A percentile compares a stretch with the other conserved stretches of the same genome.
phyloP scores from a whole-genome alignment of 2,888 invertebrate species.

The Eristalinus sepulchralis region DNA sequence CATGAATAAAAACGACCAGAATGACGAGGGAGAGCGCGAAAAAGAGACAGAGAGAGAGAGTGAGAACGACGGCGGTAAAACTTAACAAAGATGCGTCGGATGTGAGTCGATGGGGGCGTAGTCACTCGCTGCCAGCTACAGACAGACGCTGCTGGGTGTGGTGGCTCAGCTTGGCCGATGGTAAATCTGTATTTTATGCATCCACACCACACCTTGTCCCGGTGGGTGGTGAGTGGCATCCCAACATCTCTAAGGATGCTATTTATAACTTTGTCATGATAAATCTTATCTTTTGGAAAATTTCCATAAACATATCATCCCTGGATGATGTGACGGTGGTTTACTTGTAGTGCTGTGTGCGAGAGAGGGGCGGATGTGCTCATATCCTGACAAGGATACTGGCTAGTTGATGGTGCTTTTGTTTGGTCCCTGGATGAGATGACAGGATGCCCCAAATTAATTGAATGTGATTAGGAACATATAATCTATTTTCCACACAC shows the following conservation, averaged over 20 bases:
- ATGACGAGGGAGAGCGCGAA: constrained; percentile 52
- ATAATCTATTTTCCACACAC: constrained; percentile 51
- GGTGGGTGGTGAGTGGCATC: constrained; percentile 29
- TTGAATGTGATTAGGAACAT: constrained; percentile 65
- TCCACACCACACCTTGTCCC: constrained; percentile 44
- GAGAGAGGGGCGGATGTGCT: neutral
- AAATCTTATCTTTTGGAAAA: constrained; percentile 71
- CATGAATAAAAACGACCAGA: constrained; percentile 63
- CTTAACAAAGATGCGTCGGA: constrained; percentile 58
- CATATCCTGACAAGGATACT: constrained; percentile 44
- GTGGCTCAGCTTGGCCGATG: constrained; percentile 13
- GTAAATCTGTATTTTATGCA: constrained; percentile 69
- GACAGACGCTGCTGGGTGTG: neutral
- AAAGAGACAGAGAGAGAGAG: too few species aligned
- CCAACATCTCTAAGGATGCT: constrained; percentile 62
- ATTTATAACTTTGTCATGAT: constrained; percentile 70
- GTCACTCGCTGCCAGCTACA: neutral
- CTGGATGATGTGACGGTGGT: constrained; percentile 5
- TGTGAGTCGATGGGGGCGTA: neutral
- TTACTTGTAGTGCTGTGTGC: neutral
- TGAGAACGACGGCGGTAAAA: constrained; percentile 18
- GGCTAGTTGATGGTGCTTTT: constrained; percentile 43
- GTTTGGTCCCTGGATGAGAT: constrained; percentile 29
- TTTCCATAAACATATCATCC: constrained; percentile 64
- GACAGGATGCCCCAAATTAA: constrained; percentile 59